Base-by-base conservation (phyloP, 2,797 vertebrate species). In the Gephyroberyx darwinii region DNA sequence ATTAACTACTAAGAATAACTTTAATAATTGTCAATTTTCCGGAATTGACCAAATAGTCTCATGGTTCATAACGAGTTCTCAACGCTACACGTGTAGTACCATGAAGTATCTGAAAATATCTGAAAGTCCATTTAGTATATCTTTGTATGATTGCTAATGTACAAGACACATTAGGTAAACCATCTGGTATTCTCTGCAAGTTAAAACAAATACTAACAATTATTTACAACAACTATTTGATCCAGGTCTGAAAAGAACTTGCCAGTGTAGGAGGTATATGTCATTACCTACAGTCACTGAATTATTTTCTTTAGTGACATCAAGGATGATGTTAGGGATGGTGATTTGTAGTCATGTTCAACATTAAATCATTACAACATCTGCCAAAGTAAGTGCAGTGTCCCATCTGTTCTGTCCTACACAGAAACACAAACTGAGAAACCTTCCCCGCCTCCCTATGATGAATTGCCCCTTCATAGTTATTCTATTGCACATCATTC, bases 291-390 rank as follows among this genome's bases (percentile, higher is more conserved):
- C 5, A 48, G 53, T 65, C 19, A n/a, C 26, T 8, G 26, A 60
- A 71, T 75, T 69, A 1, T 67, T 76, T 55, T 62, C 5, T 68
- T 35, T 7, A 59, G 47, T 75, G 65, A 83, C 59, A 17, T 74
- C 69, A 78, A 41, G 45, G 17, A 41, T 74, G 14, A 63, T 81
- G 63, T 57, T 55, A 60, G 35, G 7, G 62, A 31, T 5, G 41
- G 20, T 84, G 71, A 87, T 83, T 80, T 80, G 71, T 69, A 48
- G 56, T n/a, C 58, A 45, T 61, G 59, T 52, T 70, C 37, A 37
- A 66, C 22, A 45, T 65, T 68, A 69, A 71, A 75, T 58, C 68
- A 79, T 71, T 66, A 77, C 74, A 26, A 4, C 26, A 72, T 66
- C 47, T n/a, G 60, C 20, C 33, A 20, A 9, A 17, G 39, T 43